Evolutionary conservation across 2,888 invertebrate genomes (phyloP), one percentile per base, ranked within the genome.

Genomic region (Drosophila fulvimacula): DNA sequence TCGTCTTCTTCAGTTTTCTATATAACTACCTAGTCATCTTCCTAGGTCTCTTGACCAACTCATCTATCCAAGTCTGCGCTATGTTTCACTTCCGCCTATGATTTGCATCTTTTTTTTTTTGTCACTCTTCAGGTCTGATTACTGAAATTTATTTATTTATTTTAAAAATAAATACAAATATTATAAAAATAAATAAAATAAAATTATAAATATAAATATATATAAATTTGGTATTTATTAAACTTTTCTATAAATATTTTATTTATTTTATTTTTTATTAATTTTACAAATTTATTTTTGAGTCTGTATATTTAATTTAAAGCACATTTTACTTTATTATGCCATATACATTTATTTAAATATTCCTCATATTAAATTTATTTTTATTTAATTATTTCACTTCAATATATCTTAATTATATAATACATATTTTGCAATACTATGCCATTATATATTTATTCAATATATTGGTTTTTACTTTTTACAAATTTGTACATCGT

Each of bases 401-500:
- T 38, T 9, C 2, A 41, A 41, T 17, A 41, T 39, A 38, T 38
- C 1, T 17, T 5, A 5, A 11, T 41, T 42, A 42, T 13, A 21
- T 42, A 13, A 42, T 42, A 3, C 19, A 7, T 5, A 5, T 19
- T 19, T 5, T 11, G 21, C 42, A 44, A 34, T 21, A 15, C n/a
- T 48, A 19, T 5, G 10, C 10, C 4, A 34, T 24, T 21, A 24
- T 61, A 15, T 24, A 15, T 24, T 15, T 13, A 39, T 32, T 1
- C 11, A 48, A 63, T 41, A 5, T 5, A 52, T 38, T 5, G 17
- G 34, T 34, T 60, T 42, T 60, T 15, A 59, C 27, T 27, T 32
- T 42, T n/a, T n/a, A n/a, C 9, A 10, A 10, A 6, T 30, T 30
- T 30, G 13, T 13, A 38, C 5, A n/a, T 17, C 3, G 15, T n/a